These are phyloP conservation scores for Drosophila gunungcola DNA, from an alignment of 1,140 invertebrate genomes.

Conservation along the genomic window DNA sequence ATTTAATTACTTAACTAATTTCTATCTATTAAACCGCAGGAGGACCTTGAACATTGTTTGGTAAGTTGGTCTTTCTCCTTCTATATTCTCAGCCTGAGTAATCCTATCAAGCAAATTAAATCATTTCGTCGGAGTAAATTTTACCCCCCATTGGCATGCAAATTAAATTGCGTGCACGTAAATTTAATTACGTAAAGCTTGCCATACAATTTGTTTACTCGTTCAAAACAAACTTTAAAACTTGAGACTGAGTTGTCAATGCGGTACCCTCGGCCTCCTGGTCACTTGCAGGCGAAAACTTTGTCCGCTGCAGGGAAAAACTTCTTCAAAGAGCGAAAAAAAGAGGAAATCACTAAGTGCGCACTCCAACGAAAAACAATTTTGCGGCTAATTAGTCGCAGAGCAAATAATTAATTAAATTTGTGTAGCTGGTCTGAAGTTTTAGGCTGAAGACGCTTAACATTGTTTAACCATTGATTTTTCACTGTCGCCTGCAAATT, in stretches of 20 bases:
- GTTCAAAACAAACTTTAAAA: conserved; percentile 81
- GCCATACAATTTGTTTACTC: conserved; percentile 75
- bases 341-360: conserved; percentile 37
- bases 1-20: background rate
- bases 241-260: conserved; percentile 67
- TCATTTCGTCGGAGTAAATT: background rate
- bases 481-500: conserved; percentile 2
- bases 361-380: conserved; percentile 56
- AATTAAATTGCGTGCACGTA: conserved; percentile 78
- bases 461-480: conserved; percentile 31
- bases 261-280: conserved; percentile 25
- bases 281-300: conserved; percentile 40
- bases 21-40: background rate
- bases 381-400: conserved; percentile 73
- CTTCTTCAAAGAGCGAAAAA: conserved; percentile 1
- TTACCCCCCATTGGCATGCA: background rate
- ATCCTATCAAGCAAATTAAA: conserved; percentile 26
- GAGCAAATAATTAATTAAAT: conserved; percentile 73
- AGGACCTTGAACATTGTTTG: no score
- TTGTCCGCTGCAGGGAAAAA: conserved; percentile 37
- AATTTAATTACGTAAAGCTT: conserved; percentile 80
- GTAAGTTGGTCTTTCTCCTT: background rate
- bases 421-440: conserved; percentile 6
- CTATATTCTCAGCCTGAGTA: conserved; percentile 7
- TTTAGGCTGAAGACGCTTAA: conserved; percentile 31